Evolutionary conservation across 2,797 vertebrate species (phyloP).

Genomic region (Cuniculus paca): DNA sequence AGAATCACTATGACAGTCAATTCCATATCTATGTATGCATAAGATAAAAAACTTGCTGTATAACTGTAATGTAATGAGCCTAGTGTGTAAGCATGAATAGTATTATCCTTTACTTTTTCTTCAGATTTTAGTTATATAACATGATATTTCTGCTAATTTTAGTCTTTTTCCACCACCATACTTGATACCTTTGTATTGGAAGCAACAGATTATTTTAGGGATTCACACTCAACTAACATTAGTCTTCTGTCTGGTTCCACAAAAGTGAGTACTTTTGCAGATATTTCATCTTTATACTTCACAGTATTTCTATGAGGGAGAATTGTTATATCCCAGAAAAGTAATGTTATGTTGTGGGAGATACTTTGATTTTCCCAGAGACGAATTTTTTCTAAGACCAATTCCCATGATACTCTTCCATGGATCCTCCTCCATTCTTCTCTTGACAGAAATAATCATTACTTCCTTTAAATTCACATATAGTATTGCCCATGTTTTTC

Average conservation of each 20-base stretch:
- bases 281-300: not conserved
- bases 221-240: not conserved
- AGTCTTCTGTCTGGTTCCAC: not conserved
- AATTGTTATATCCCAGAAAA: not conserved
- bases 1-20: not conserved
- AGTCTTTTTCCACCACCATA: not conserved
- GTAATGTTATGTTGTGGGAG: not conserved
- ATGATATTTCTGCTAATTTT: not conserved
- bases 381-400: not conserved
- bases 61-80: not conserved
- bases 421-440: not conserved
- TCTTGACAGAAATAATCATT: not conserved
- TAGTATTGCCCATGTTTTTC: not conserved
- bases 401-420: not conserved
- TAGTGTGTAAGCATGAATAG: not conserved
- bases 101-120: slow-evolving; percentile 9
- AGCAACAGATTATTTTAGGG: not conserved
- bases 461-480: not conserved
- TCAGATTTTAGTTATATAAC: slow-evolving; percentile 1
- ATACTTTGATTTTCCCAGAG: not conserved
- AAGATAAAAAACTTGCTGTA: not conserved
- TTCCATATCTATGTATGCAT: not conserved
- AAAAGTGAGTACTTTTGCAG: not conserved
- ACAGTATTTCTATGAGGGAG: not conserved
- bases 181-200: not conserved